These are phyloP conservation scores for Drosophila pseudotakahashii DNA, from an alignment of 2,888 invertebrate species.

Conservation along the genomic window DNA sequence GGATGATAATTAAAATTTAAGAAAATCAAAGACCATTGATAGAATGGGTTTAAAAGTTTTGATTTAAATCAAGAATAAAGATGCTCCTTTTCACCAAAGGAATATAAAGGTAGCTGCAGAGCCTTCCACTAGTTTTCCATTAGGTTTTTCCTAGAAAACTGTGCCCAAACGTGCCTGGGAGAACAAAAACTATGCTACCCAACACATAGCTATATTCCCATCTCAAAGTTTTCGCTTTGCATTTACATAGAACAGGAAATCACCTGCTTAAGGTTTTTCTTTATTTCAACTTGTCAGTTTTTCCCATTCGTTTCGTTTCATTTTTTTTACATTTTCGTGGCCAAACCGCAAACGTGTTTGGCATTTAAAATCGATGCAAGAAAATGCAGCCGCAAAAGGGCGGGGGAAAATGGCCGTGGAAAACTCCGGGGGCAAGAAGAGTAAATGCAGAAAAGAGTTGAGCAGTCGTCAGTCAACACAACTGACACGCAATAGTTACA, in stretches of 20 bases:
- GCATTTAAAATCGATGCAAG: constrained; percentile 62
- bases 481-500: constrained; percentile 75
- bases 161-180: constrained; percentile 23
- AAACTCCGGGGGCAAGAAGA: constrained; percentile 7
- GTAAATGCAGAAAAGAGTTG: constrained; percentile 33
- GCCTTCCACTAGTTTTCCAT: constrained; percentile 11
- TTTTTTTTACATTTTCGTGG: constrained; percentile 39
- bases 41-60: too few species aligned
- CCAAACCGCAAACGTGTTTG: constrained; percentile 63
- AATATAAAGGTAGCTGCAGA: background rate
- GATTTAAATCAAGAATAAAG: too few species aligned
- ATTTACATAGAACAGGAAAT: constrained; percentile 48
- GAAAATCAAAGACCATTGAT: too few species aligned
- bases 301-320: constrained; percentile 32
- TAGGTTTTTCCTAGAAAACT: constrained; percentile 4
- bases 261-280: constrained; percentile 57
- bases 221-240: constrained; percentile 21
- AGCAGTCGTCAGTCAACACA: constrained; percentile 51
- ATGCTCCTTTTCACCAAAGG: background rate
- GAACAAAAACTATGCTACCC: constrained; percentile 3
- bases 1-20: background rate
- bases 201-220: constrained; percentile 6
- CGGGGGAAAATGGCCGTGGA: background rate
- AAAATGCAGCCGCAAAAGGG: constrained; percentile 16
- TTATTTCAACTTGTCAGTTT: constrained; percentile 35